A percentile compares a stretch with the other conserved stretches of the same genome.
phyloP scores from a whole-genome alignment of 1,140 invertebrate genomes.

The Penaeus vannamei region DNA sequence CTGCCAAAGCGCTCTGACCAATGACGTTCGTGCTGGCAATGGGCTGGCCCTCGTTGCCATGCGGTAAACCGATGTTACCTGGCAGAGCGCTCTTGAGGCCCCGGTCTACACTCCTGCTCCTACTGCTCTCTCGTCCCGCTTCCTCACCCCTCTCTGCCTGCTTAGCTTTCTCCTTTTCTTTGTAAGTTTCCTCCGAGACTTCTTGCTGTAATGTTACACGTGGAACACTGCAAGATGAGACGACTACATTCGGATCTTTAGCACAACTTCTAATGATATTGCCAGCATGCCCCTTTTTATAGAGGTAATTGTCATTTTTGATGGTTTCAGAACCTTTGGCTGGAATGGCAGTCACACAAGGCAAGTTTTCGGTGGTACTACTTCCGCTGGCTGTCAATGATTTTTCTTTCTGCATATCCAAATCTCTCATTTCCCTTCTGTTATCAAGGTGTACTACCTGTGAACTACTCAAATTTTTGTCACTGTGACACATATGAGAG shows the following conservation, averaged over 20 bases:
- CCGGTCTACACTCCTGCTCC: background rate
- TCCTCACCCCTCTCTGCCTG: background rate
- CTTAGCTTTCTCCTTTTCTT: background rate
- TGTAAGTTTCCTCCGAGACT: background rate
- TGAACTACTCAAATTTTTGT: too few relatives aligned
- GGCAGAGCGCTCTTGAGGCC: conserved; percentile 33
- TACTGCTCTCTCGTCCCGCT: background rate
- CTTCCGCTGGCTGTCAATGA: too few relatives aligned
- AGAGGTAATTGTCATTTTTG: conserved; percentile 3
- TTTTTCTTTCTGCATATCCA: too few relatives aligned
- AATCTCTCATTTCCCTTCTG: too few relatives aligned
- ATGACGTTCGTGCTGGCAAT: conserved; percentile 30
- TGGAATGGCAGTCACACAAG: too few relatives aligned
- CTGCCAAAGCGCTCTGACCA: conserved; percentile 40
- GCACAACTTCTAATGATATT: background rate
- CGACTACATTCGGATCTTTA: background rate
- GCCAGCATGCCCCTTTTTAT: background rate
- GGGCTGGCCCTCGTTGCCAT: conserved; percentile 27
- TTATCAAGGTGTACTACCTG: too few relatives aligned
- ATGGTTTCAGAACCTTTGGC: background rate
- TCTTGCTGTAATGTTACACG: conserved; percentile 42
- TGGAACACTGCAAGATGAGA: conserved; percentile 46
- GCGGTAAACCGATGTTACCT: conserved; percentile 25
- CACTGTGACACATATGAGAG: too few relatives aligned
- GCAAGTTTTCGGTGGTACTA: too few relatives aligned